Evolutionary conservation across 2,888 invertebrate genomes (phyloP).

Genomic region (Lysandra bellargus): DNA sequence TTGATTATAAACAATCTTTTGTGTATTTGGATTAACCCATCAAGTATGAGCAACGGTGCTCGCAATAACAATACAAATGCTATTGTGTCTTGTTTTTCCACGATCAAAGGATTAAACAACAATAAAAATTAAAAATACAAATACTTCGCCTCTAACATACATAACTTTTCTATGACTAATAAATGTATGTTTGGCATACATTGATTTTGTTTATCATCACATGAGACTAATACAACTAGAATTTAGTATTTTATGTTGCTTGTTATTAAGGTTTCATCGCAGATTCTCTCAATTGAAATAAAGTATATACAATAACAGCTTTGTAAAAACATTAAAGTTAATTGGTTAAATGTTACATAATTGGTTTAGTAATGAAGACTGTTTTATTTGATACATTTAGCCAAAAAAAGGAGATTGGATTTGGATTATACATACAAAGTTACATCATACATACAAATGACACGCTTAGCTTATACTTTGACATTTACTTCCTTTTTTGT

Average conservation of each 20-base stretch:
- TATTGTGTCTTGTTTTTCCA: too few relatives aligned
- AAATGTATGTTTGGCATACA: neutral
- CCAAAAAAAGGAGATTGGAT: neutral
- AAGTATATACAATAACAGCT: neutral
- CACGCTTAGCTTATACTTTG: neutral
- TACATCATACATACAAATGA: too few relatives aligned
- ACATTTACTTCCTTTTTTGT: neutral
- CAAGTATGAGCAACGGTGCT: too few relatives aligned
- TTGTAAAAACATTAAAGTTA: neutral
- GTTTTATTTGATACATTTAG: neutral
- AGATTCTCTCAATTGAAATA: neutral
- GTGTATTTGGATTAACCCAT: too few relatives aligned
- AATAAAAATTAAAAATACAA: neutral
- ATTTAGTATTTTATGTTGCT: neutral
- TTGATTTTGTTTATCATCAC: neutral
- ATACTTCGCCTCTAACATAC: neutral
- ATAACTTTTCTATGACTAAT: slow-evolving; percentile 17
- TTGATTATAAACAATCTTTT: too few relatives aligned
- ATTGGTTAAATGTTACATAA: neutral
- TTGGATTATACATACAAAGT: neutral
- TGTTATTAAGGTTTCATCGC: neutral
- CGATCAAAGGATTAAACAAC: too few relatives aligned
- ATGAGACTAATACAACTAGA: neutral
- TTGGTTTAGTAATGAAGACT: neutral
- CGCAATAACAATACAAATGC: too few relatives aligned